These are phyloP conservation scores for Drosophila dives DNA, from an alignment of 2,888 invertebrate species.

Conservation along the genomic window DNA sequence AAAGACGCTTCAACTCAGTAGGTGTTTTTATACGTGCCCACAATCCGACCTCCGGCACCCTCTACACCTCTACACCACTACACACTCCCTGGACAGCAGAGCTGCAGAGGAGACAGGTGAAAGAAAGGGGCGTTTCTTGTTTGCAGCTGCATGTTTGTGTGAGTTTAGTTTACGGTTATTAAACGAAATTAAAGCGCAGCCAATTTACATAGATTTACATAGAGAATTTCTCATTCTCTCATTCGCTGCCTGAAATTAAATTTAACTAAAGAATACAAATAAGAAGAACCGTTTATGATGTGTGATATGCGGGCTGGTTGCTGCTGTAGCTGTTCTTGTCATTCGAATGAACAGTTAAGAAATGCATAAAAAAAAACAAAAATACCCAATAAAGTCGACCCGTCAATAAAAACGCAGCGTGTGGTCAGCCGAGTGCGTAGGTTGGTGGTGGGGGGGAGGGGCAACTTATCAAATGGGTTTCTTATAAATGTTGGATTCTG, in stretches of 20 bases:
- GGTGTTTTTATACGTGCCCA: slow-evolving; percentile 20
- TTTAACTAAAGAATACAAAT: slow-evolving; percentile 10
- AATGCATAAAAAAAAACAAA: slow-evolving; percentile 41
- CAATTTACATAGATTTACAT: slow-evolving; percentile 56
- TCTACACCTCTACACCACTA: background rate
- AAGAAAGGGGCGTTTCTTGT: background rate
- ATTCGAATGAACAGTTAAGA: slow-evolving; percentile 43
- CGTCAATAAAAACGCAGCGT: slow-evolving; percentile 62
- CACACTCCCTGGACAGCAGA: background rate
- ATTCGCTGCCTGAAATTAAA: slow-evolving; percentile 8
- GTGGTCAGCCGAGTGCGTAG: slow-evolving; percentile 13
- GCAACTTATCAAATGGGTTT: slow-evolving; percentile 49
- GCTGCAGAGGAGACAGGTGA: background rate
- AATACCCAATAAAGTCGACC: slow-evolving; percentile 37
- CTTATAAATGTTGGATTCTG: slow-evolving; percentile 50
- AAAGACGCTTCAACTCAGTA: slow-evolving; percentile 16
- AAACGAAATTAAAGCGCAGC: slow-evolving; percentile 49
- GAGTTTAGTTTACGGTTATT: slow-evolving; percentile 46
- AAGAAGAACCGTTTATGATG: slow-evolving; percentile 57
- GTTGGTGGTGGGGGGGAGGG: background rate
- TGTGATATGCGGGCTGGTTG: slow-evolving; percentile 71
- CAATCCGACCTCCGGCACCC: too few species aligned
- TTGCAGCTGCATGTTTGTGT: background rate
- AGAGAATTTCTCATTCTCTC: slow-evolving; percentile 32
- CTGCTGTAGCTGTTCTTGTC: slow-evolving; percentile 21